These are phyloP conservation scores for Hirtodrosophila alboralis DNA, from an alignment of 2,888 invertebrate genomes.

Conservation along the genomic window DNA sequence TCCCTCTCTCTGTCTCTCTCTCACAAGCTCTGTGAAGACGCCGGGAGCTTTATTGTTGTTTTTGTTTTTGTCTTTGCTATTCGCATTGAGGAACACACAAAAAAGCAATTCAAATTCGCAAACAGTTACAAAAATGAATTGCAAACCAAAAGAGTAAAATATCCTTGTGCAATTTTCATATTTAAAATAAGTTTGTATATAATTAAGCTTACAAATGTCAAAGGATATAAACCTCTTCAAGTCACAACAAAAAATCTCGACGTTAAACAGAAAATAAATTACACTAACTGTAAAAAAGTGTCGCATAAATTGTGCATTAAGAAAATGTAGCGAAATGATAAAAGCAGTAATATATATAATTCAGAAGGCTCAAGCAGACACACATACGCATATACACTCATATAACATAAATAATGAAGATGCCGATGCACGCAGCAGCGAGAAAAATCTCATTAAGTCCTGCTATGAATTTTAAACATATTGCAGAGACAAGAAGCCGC, in stretches of 20 bases:
- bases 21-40: not conserved
- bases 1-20: constrained; percentile 13
- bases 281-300: constrained; percentile 54
- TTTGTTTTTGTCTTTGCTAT: constrained; percentile 2
- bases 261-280: constrained; percentile 4
- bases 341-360: constrained; percentile 65
- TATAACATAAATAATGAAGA: not conserved
- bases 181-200: too few species aligned
- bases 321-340: constrained; percentile 46
- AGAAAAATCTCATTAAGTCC: constrained; percentile 72
- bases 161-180: not conserved
- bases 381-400: constrained; percentile 12
- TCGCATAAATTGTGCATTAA: constrained; percentile 66
- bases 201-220: too few species aligned
- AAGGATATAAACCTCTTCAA: not conserved
- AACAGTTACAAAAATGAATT: constrained; percentile 8
- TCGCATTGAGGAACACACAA: constrained; percentile 1
- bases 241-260: constrained; percentile 21
- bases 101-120: constrained; percentile 3
- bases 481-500: constrained; percentile 56
- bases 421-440: constrained; percentile 35
- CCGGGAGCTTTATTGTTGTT: constrained; percentile 3
- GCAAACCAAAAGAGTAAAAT: not conserved
- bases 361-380: constrained; percentile 28
- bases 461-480: constrained; percentile 78